phyloP scores from a whole-genome alignment of 2,888 invertebrate genomes.

The Thysanoteuthis rhombus region DNA sequence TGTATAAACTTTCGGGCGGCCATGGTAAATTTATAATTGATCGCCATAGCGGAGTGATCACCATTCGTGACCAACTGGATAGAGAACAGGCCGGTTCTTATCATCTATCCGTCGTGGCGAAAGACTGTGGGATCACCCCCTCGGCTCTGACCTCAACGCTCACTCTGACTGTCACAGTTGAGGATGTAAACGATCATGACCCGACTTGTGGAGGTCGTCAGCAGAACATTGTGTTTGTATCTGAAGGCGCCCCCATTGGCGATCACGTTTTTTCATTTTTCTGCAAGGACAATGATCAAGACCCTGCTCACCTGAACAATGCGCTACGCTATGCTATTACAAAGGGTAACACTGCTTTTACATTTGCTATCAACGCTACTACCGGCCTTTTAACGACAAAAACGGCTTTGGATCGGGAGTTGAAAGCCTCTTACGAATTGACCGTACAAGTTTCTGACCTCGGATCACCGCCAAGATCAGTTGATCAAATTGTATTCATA shows the following conservation, averaged over 20 bases:
- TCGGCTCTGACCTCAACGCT: conserved; percentile 39
- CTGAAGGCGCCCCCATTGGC: conserved; percentile 35
- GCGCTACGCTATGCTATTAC: conserved; percentile 35
- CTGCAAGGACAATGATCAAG: conserved; percentile 41
- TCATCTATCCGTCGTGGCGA: conserved; percentile 42
- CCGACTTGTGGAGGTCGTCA: conserved; percentile 40
- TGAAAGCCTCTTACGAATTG: conserved; percentile 41
- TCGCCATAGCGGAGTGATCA: conserved; percentile 42
- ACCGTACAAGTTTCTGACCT: conserved; percentile 34
- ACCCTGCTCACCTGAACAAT: conserved; percentile 43
- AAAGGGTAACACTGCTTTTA: conserved; percentile 44
- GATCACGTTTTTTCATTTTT: conserved; percentile 38
- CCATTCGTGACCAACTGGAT: conserved; percentile 42
- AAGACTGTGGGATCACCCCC: conserved; percentile 33
- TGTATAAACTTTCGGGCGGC: conserved; percentile 43
- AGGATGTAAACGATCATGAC: conserved; percentile 62
- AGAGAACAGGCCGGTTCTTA: conserved; percentile 43
- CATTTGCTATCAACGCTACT: conserved; percentile 43
- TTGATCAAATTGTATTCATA: background rate
- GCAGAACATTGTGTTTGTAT: background rate
- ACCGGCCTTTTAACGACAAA: conserved; percentile 42
- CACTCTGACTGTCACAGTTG: conserved; percentile 53
- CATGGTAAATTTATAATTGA: conserved; percentile 42
- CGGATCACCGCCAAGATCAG: background rate
- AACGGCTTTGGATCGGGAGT: conserved; percentile 51